These are phyloP conservation scores for Brachionichthys hirsutus DNA, from an alignment of 2,113 vertebrate species.

Conservation along the genomic window DNA sequence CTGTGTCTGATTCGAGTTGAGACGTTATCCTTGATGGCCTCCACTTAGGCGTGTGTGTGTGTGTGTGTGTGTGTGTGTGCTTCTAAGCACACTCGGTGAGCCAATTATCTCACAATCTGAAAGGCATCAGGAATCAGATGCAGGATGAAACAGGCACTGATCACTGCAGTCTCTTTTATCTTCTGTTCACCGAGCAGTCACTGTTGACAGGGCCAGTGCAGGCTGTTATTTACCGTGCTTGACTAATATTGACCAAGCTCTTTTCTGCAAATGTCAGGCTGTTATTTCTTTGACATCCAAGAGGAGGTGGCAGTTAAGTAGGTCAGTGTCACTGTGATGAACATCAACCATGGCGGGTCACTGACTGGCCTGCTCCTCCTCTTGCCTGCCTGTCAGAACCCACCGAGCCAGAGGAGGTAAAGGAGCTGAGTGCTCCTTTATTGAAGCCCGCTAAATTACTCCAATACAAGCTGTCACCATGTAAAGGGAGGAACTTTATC, in stretches of 20 bases:
- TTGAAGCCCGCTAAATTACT: slow-evolving; percentile 61
- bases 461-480: slow-evolving; percentile 46
- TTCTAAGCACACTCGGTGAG: slow-evolving; percentile 29
- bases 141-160: neutral
- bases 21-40: slow-evolving; percentile 73
- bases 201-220: slow-evolving; percentile 14
- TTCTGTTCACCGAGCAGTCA: slow-evolving; percentile 19
- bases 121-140: slow-evolving; percentile 47
- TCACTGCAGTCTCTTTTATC: slow-evolving; percentile 27
- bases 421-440: slow-evolving; percentile 65
- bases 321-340: slow-evolving; percentile 77
- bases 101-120: slow-evolving; percentile 48
- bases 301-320: slow-evolving; percentile 72
- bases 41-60: slow-evolving; percentile 18
- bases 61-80: neutral
- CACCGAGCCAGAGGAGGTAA: slow-evolving; percentile 50
- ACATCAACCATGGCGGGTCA: slow-evolving; percentile 71
- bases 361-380: slow-evolving; percentile 59
- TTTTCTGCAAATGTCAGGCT: slow-evolving; percentile 58
- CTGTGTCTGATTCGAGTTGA: slow-evolving; percentile 75
- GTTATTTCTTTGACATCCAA: slow-evolving; percentile 67
- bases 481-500: slow-evolving; percentile 73
- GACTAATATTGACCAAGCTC: slow-evolving; percentile 44
- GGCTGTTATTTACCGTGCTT: slow-evolving; percentile 43
- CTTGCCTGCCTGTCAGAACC: slow-evolving; percentile 70